Evolutionary conservation across 2,113 vertebrate genomes (phyloP), one percentile per base, ranked within the genome.

Genomic region (Amblyopsis rosae): DNA sequence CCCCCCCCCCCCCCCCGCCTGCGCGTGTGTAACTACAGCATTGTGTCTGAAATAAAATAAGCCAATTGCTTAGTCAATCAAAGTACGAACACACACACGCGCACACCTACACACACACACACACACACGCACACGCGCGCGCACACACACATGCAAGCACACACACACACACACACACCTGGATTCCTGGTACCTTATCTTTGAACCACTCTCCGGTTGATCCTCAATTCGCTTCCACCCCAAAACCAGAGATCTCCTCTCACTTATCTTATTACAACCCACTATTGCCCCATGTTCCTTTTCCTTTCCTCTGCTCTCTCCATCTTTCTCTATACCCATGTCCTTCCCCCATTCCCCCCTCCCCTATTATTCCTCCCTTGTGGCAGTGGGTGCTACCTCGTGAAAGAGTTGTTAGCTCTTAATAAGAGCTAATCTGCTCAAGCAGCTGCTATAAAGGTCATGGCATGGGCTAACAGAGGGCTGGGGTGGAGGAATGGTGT

Each of bases 381-480:
- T 3, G 54, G 65, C 75, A 82, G 73, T n/a, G 3, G 35, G 72
- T 67, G 79, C 66, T 78, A 88, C 83, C 88, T 88, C 89, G 88
- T 87, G 83, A 89, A 90, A 88, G 81, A 91, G 88, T 88, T 88
- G 89, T 90, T 84, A 88, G 86, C 83, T 88, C 84, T 87, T 92
- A 91, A 91, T 92, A 90, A 89, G 78, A 91, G 87, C 74, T 91
- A 92, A 90, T 92, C 89, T 91, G 82, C 89, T 91, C 90, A 91
- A 89, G 89, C 87, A 89, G 84, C 85, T 65, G 68, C 86, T 87
- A 85, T 91, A 90, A 91, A 92, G 90, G 91, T 91, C 90, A 89
- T 59, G 79, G 74, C 86, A 78, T 76, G 64, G 56, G 80, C 80
- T 70, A 80, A 69, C 32, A 59, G 69, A 72, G 50, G 32, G 64